Conservation (phyloP, 1,140 invertebrate genomes). For the Pseudomyrmex dendroicus region DNA sequence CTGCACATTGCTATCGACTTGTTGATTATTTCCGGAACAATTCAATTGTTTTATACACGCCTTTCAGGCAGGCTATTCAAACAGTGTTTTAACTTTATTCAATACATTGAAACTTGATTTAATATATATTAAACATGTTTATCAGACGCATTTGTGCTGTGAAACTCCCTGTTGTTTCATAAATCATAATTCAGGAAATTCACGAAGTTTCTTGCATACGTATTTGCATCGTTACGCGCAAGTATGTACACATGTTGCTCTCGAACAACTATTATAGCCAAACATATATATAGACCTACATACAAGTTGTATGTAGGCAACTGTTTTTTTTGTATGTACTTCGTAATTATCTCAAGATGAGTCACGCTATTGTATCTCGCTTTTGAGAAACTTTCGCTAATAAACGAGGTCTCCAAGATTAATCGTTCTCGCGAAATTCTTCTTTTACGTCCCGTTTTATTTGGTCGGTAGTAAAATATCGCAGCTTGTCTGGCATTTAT, state of each 20-base stretch:
- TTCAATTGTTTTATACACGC: not conserved
- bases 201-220: no score
- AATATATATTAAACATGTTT: slow-evolving; percentile 9
- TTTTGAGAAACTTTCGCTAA: not conserved
- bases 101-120: slow-evolving; percentile 13
- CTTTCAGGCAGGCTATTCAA: not conserved
- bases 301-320: no score
- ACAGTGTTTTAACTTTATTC: slow-evolving; percentile 2
- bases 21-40: not conserved
- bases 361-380: not conserved
- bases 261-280: no score
- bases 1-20: not conserved
- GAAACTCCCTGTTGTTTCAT: not conserved
- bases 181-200: slow-evolving; percentile 1
- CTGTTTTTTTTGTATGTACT: not conserved
- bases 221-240: no score
- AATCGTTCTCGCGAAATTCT: slow-evolving; percentile 22
- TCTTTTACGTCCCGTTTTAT: slow-evolving; percentile 13
- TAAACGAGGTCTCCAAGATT: slow-evolving; percentile 9
- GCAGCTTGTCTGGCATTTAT: slow-evolving; percentile 35
- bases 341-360: not conserved
- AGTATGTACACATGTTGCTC: no score
- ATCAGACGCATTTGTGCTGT: not conserved
- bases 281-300: no score
- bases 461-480: slow-evolving; percentile 33